A percentile compares a stretch with the other conserved stretches of the same genome.
phyloP scores from a whole-genome alignment of 2,888 invertebrate species.

The Coelopa pilipes region DNA sequence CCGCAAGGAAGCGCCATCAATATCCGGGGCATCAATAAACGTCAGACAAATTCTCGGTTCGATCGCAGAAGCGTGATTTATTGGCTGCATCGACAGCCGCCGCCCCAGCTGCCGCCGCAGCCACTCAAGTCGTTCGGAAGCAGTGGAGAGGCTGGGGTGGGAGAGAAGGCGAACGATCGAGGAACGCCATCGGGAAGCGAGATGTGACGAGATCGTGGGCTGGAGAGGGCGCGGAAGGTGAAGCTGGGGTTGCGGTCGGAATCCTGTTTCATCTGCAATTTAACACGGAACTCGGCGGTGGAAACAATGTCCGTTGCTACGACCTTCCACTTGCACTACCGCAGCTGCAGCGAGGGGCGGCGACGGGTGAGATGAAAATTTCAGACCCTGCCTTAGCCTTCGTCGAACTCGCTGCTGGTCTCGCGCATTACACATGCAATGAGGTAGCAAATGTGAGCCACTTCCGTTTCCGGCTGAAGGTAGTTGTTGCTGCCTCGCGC shows the following conservation, averaged over 20 bases:
- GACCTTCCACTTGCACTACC: conserved; percentile 17
- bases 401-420: background rate
- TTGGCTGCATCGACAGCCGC: conserved; percentile 21
- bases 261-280: conserved; percentile 16
- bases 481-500: background rate
- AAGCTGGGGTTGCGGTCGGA: background rate
- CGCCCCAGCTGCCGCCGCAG: no score
- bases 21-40: conserved; percentile 28
- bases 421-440: conserved; percentile 27
- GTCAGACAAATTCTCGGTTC: conserved; percentile 30
- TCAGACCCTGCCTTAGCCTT: background rate
- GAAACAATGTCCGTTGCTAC: conserved; percentile 11
- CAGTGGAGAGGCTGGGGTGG: background rate
- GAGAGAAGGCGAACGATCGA: background rate
- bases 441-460: conserved; percentile 25
- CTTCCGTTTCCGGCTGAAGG: conserved; percentile 12
- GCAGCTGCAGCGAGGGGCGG: no score
- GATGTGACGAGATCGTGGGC: no score
- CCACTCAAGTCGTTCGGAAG: background rate
- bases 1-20: conserved; percentile 22
- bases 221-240: no score
- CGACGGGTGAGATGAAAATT: background rate
- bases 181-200: background rate
- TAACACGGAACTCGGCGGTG: conserved; percentile 26
- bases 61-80: conserved; percentile 22